phyloP scores from a whole-genome alignment of 2,113 vertebrate genomes.

The Trichomycterus rosablanca region DNA sequence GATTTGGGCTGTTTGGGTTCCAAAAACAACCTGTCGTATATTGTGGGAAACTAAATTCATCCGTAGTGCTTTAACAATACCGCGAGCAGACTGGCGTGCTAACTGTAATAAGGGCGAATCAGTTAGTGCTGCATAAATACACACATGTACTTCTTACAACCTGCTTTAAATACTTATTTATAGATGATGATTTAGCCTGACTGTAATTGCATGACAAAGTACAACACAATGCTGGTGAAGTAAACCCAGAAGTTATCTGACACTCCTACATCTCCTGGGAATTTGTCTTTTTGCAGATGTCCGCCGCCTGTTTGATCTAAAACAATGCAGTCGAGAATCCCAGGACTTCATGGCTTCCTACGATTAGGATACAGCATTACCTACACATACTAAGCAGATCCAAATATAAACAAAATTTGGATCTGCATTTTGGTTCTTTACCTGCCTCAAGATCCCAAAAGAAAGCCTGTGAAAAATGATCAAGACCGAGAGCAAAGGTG shows the following conservation, averaged over 20 bases:
- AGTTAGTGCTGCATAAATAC: no score
- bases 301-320: slow-evolving; percentile 46
- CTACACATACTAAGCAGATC: slow-evolving; percentile 31
- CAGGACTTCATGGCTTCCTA: slow-evolving; percentile 48
- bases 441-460: background rate
- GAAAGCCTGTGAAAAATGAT: slow-evolving; percentile 73
- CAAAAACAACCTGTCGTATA: background rate
- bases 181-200: no score
- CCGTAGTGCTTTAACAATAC: background rate
- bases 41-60: background rate
- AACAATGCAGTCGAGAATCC: slow-evolving; percentile 47
- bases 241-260: background rate
- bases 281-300: slow-evolving; percentile 50
- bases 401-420: slow-evolving; percentile 8
- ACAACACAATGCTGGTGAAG: background rate
- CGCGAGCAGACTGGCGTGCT: background rate
- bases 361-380: slow-evolving; percentile 30
- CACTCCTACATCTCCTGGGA: slow-evolving; percentile 5
- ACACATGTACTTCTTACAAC: no score
- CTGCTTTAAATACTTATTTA: no score
- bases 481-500: slow-evolving; percentile 82
- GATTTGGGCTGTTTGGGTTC: background rate
- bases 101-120: no score
- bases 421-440: slow-evolving; percentile 1
- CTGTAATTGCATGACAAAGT: no score